These are phyloP conservation scores for Catonia carolina DNA, from an alignment of 2,888 invertebrate species.

Conservation along the genomic window DNA sequence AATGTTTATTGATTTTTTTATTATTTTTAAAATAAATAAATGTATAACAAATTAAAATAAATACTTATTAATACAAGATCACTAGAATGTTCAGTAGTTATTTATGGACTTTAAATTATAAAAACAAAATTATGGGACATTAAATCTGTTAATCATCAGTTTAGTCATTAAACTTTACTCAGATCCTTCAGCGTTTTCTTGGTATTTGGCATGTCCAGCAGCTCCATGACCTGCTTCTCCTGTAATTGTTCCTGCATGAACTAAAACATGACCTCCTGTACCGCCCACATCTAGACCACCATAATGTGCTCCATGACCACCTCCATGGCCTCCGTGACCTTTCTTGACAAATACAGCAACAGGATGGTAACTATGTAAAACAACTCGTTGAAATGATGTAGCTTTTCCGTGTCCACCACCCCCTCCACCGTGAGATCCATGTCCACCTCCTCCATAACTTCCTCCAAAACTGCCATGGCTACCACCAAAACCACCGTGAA, in stretches of 20 bases:
- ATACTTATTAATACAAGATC: too few relatives aligned
- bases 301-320: neutral
- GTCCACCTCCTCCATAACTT: neutral
- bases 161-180: too few relatives aligned
- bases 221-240: neutral
- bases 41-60: too few relatives aligned
- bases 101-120: too few relatives aligned
- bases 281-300: neutral
- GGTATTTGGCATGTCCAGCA: slow-evolving; percentile 21
- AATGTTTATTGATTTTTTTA: too few relatives aligned
- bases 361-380: slow-evolving; percentile 5
- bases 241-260: neutral
- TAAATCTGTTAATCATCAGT: too few relatives aligned
- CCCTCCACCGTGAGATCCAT: neutral
- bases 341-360: slow-evolving; percentile 1
- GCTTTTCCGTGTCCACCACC: slow-evolving; percentile 3
- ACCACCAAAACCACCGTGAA: neutral
- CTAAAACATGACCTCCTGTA: neutral
- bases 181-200: too few relatives aligned
- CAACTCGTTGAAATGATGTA: slow-evolving; percentile 5
- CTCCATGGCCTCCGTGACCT: neutral
- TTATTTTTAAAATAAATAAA: too few relatives aligned
- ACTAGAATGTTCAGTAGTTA: too few relatives aligned
- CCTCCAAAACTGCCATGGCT: neutral
- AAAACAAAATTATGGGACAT: too few relatives aligned